These are phyloP conservation scores for Biston stratarius DNA, from an alignment of 2,888 invertebrate genomes.

Conservation along the genomic window DNA sequence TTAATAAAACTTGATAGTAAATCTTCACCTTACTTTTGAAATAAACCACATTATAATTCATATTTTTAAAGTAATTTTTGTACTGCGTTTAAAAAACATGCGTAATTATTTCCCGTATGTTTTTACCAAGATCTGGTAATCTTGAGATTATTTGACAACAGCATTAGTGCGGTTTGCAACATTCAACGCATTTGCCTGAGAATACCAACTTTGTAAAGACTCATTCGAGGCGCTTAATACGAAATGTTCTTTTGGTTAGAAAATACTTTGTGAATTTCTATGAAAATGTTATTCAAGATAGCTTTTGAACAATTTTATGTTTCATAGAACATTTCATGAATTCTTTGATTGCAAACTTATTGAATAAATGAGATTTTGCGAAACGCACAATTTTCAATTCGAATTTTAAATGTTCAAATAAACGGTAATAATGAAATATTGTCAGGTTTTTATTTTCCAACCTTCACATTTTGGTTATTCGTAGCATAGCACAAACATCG, in stretches of 20 bases:
- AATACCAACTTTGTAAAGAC: conserved; percentile 26
- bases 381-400: conserved; percentile 7
- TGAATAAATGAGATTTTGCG: conserved; percentile 12
- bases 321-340: conserved; percentile 11
- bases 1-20: too few relatives aligned
- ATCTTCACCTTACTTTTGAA: too few relatives aligned
- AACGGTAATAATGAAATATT: too few relatives aligned
- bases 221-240: conserved; percentile 15
- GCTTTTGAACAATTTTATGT: conserved; percentile 12
- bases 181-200: conserved; percentile 34
- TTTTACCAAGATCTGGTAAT: conserved; percentile 34
- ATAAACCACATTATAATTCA: too few relatives aligned
- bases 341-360: conserved; percentile 13
- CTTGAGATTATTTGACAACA: conserved; percentile 45
- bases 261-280: conserved; percentile 9
- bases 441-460: too few relatives aligned
- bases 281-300: not conserved
- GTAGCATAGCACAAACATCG: too few relatives aligned
- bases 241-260: conserved; percentile 19
- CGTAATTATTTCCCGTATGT: conserved; percentile 18
- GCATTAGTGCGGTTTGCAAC: conserved; percentile 35
- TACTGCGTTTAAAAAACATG: too few relatives aligned
- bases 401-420: not conserved
- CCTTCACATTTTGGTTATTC: too few relatives aligned
- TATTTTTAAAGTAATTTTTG: too few relatives aligned